phyloP scores from a whole-genome alignment of 2,113 vertebrate species.

The Gulo gulo region DNA sequence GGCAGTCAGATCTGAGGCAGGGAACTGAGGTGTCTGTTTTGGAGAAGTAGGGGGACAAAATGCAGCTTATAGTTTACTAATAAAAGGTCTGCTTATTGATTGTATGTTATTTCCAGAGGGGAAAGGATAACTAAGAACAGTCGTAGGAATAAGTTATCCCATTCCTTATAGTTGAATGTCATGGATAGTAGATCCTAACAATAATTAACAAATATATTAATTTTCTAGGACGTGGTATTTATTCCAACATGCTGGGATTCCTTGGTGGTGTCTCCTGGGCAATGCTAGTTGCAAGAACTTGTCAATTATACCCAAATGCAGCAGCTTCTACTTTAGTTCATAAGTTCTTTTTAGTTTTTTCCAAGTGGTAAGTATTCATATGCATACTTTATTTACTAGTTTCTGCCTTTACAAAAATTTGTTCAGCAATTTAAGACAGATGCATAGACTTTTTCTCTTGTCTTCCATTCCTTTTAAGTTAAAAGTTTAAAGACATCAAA shows the following conservation, averaged over 20 bases:
- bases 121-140: not conserved
- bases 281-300: slow-evolving; percentile 97
- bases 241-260: slow-evolving; percentile 98
- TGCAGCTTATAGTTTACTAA: not conserved
- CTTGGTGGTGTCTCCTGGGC: slow-evolving; percentile 99
- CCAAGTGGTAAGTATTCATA: slow-evolving; percentile 90
- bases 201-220: slow-evolving; percentile 28
- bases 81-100: not conserved
- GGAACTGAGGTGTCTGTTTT: not conserved
- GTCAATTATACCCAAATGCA: slow-evolving; percentile 96
- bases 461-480: slow-evolving; percentile 16
- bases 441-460: not conserved
- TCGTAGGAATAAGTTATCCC: slow-evolving; percentile 4
- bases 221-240: slow-evolving; percentile 93
- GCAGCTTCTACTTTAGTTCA: slow-evolving; percentile 95
- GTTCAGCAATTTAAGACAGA: slow-evolving; percentile 23
- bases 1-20: not conserved
- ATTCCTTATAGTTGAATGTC: not conserved
- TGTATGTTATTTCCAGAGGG: not conserved
- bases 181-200: slow-evolving; percentile 10
- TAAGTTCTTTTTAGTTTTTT: slow-evolving; percentile 98
- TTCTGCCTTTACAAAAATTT: not conserved
- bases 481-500: slow-evolving; percentile 44
- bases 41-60: not conserved
- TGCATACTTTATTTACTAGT: slow-evolving; percentile 38